Base-by-base conservation (phyloP, 2,888 invertebrate genomes). In the Archaeoteleia sp. region DNA sequence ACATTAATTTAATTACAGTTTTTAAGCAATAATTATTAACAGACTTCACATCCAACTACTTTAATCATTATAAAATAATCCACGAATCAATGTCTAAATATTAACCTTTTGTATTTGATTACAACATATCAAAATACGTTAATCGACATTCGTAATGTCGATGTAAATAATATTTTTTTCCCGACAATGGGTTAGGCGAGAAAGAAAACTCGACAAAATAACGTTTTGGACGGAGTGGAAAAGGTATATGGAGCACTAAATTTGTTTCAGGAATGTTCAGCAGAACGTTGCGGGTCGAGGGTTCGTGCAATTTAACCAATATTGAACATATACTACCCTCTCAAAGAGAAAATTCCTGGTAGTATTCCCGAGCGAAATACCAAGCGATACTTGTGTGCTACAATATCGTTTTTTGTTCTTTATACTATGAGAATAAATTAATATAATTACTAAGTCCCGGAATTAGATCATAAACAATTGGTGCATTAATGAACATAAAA, bases 181-280 rank as follows among this genome's bases (percentile, higher is more conserved):
- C 20, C 5, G 20, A 20, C 20, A 4, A 20, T 20, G 20, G 20
- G 3, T 20, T 20, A 20, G n/a, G 40, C 25, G 23, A 9, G 43
- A 20, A 30, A 46, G 25, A 43, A 35, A 48, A 39, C 20, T 23
- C 46, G 34, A 12, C 35, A 17, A 60, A 68, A 65, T 65, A 49
- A 55, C 54, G 63, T 51, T 45, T 14, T 25, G 35, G 40, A 20
- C 25, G 61, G n/a, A 35, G 48, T 25, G 63, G 39, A 42, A 57
- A 62, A 60, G 37, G 43, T 45, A 35, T 53, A 62, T 49, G 66
- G 48, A 67, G 40, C 35, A 57, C 51, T 43, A 46, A 57, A 58
- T 62, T 40, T 62, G 62, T 67, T 67, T 48, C 61, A 48, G 25
- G 48, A 54, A 51, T 27, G 63, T 46, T 51, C 39, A 17, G 40